Percentiles rank a stretch among this genome's conserved stretches.
phyloP scores from a whole-genome alignment of 2,888 invertebrate genomes.

The Stenodema calcarata region DNA sequence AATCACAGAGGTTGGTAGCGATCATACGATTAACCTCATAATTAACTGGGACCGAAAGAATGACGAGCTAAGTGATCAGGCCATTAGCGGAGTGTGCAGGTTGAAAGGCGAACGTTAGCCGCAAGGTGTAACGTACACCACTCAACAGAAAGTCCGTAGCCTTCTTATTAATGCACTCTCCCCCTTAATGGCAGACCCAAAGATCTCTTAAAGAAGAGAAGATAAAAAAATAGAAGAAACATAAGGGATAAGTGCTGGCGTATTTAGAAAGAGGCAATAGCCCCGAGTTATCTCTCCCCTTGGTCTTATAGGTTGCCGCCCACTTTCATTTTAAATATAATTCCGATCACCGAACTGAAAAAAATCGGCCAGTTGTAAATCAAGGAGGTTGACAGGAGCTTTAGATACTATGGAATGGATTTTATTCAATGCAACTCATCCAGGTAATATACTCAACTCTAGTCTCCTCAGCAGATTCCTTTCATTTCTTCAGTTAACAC shows the following conservation, averaged over 20 bases:
- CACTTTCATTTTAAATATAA: constrained; percentile 7
- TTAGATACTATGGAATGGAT: background rate
- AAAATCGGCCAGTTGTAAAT: background rate
- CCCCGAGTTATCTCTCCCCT: background rate
- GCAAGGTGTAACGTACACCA: constrained; percentile 42
- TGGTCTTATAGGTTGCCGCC: background rate
- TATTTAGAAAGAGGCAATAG: constrained; percentile 14
- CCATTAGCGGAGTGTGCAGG: constrained; percentile 24
- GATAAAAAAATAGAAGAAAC: background rate
- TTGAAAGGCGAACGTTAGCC: constrained; percentile 8
- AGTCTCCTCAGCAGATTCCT: too few relatives aligned
- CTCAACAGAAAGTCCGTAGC: constrained; percentile 16
- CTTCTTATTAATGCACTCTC: constrained; percentile 30
- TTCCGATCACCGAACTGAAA: background rate
- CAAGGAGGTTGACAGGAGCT: background rate
- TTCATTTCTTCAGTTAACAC: too few relatives aligned
- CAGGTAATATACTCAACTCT: background rate
- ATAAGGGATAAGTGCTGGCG: constrained; percentile 18
- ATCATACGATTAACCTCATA: constrained; percentile 19
- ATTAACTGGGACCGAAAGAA: background rate
- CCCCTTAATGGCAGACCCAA: constrained; percentile 10
- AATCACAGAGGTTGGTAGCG: background rate
- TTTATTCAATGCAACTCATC: background rate
- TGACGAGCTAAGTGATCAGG: constrained; percentile 30
- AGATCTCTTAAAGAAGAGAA: background rate